Conservation (phyloP, 2,797 vertebrate genomes). For the Salmo trutta region DNA sequence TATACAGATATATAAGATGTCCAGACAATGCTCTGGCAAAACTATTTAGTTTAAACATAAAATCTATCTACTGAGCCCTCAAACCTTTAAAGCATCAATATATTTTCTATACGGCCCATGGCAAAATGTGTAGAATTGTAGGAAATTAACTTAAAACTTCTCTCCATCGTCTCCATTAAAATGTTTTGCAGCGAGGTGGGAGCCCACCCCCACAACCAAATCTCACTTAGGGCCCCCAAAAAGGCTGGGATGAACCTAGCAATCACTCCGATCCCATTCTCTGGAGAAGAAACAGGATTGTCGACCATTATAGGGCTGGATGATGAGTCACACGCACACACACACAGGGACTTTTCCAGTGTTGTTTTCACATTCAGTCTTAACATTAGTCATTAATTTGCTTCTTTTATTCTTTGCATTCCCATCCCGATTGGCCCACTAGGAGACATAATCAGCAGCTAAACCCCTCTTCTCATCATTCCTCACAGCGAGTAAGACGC, state of each 20-base stretch:
- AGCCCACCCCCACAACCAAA: too few relatives aligned
- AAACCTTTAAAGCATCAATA: slow-evolving; percentile 45
- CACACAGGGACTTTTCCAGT: slow-evolving; percentile 8
- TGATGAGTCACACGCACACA: neutral
- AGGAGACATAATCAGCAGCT: neutral
- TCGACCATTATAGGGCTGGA: neutral
- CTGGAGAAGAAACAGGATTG: slow-evolving; percentile 59
- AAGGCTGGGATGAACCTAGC: slow-evolving; percentile 49
- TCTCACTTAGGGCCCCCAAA: too few relatives aligned
- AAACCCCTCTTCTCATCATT: neutral
- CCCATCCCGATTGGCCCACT: neutral
- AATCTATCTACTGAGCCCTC: slow-evolving; percentile 22
- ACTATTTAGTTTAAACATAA: neutral
- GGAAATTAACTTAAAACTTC: too few relatives aligned
- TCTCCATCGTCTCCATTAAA: too few relatives aligned
- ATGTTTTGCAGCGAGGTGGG: too few relatives aligned
- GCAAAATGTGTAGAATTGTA: too few relatives aligned
- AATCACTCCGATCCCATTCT: slow-evolving; percentile 73
- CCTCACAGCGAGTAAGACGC: neutral
- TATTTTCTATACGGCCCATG: slow-evolving; percentile 32
- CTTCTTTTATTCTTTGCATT: neutral
- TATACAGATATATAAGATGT: neutral
- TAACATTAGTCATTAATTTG: slow-evolving; percentile 1
- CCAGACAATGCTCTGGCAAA: neutral
- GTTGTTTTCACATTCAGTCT: slow-evolving; percentile 3